Evolutionary conservation across 2,888 invertebrate genomes (phyloP).

Genomic region (Linyphia triangularis): DNA sequence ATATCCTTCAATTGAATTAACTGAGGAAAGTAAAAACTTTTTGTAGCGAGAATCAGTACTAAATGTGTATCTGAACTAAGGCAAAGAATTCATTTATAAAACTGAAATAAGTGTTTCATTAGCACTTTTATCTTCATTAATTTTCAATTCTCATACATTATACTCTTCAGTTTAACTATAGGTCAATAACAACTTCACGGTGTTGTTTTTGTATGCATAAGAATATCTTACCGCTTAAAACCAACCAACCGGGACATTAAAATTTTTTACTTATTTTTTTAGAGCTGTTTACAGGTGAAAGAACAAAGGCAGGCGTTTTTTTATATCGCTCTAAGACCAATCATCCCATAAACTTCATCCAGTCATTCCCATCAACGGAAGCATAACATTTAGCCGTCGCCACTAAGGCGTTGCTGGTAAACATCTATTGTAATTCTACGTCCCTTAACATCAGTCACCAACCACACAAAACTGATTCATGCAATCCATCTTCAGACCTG

Average conservation of each 20-base stretch:
- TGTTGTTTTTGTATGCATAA: no score
- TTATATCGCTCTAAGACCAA: neutral
- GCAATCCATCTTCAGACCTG: neutral
- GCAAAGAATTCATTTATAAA: no score
- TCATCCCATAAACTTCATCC: neutral
- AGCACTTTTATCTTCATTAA: no score
- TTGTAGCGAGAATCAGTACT: no score
- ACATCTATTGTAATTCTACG: neutral
- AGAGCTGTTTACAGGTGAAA: neutral
- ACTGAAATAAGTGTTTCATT: no score
- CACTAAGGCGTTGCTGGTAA: neutral
- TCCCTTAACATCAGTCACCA: slow-evolving; percentile 18
- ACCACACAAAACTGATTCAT: slow-evolving; percentile 5
- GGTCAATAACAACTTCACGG: no score
- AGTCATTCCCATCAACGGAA: neutral
- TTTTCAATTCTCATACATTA: no score
- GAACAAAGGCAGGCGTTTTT: neutral
- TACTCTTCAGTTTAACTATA: no score
- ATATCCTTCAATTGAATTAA: no score
- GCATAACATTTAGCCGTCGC: neutral
- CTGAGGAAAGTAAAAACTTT: no score
- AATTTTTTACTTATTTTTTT: neutral
- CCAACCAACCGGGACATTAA: neutral
- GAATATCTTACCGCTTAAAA: no score
- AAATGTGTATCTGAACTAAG: no score